Evolutionary conservation across 2,888 invertebrate species (phyloP), one percentile per base, ranked within the genome.

Genomic region (Eurytoma californica): DNA sequence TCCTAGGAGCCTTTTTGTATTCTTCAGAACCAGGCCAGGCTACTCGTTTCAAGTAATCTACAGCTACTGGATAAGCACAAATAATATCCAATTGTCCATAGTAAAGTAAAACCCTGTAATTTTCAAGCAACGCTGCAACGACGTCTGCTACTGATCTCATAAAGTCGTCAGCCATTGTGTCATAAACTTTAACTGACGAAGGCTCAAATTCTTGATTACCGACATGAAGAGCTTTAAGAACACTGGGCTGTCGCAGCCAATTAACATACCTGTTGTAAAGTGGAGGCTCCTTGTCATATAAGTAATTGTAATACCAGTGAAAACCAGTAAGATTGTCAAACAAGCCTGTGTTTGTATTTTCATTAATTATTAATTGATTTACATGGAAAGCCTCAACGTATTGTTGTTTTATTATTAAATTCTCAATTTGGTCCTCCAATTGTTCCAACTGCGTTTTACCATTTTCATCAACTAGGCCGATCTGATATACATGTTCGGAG

Each of bases 21-120:
- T 89, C 87, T 0, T 88, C 86, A 0, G 89, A 88, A 3, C 91
- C 90, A 4, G 87, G 77, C 92, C 92, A 92, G 9, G 88, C 82
- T 2, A 92, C 84, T n/a, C 90, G 87, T 82, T 93, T 92, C 49
- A 98, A 90, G 88, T 95, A 97, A 87, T 95, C 95, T 24, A 95
- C 92, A 0, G 97, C 97, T 70, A 96, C 88, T 0, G 97, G 96
- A 90, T 97, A 96, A 0, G 97, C 96, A 0, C 97, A 95, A 82
- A 97, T 96, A 16, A 98, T 95, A 88, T 98, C 98, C 82, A 98
- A 88, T 87, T 98, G 97, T 0, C 98, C 98, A 87, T 94, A 97
- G 89, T 97, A 98, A 80, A 97, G 92, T 63, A 97, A 92, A 18
- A 97, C 93, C 88, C 92, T 91, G 85, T 95, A 95, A 84, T 93